Base-by-base conservation (phyloP, 1,140 invertebrate species). In the Cataglyphis hispanica region DNA sequence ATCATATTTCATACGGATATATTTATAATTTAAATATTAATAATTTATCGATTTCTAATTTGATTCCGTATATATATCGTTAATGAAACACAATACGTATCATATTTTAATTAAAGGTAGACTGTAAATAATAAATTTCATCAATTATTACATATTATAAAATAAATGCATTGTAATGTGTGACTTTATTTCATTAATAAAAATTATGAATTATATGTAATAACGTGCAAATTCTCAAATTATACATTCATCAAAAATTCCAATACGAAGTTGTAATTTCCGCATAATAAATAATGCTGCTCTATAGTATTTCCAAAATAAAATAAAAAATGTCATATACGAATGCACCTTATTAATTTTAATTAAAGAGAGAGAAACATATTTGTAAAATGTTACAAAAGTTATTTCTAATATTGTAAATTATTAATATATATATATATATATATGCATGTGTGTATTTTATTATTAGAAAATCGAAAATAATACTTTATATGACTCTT, bases 161-260 rank as follows among this genome's bases (percentile, higher is more conserved):
- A 31, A 53, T 72, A 1, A n/a, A 19, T 53, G 6, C n/a, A n/a
- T 50, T 27, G 37, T 22, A 27, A 43, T 27, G 22, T 5, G 11
- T 4, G n/a, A 1, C n/a, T 67, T 40, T n/a, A 40, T 69, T 27
- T 43, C 6, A 27, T 46, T 46, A 16, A 50, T 11, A 50, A 40
- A 27, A 50, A 27, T 66, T 19, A 19, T 22, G 22, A 40, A 66
- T 70, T 27, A 50, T 50, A 19, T 16, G 13, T 16, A 7, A 69
- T 69, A 43, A 34, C 13, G 27, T n/a, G 31, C 31, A 11, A 50
- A 0, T 64, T 22, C 27, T 31, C 63, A 1, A 19, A 64, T 34
- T 16, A 64, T 46, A 25, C 13, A 69, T 27, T 5, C n/a, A 25
- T 74, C n/a, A 37, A 74, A 72, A 72, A 56, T 56, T 72, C 5